A percentile compares a stretch with the other conserved stretches of the same genome.
Conservation (phyloP, 2,797 vertebrate genomes). For the Columba guinea region DNA sequence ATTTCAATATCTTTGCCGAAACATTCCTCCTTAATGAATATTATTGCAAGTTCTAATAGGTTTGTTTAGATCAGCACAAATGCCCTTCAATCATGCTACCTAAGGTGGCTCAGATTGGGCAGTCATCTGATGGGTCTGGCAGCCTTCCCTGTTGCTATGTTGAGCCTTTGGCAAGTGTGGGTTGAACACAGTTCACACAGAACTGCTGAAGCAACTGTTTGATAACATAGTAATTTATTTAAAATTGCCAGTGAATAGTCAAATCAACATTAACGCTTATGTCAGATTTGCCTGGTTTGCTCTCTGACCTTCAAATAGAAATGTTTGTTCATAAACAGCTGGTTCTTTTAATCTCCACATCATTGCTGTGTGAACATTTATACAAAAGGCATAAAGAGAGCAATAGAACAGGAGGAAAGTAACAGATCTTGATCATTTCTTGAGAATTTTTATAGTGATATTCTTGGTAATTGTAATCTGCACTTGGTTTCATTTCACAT, state of each 20-base stretch:
- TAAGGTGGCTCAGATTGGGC: background rate
- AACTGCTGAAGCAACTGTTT: conserved; percentile 10
- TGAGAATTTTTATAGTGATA: background rate
- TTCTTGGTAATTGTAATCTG: background rate
- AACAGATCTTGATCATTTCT: background rate
- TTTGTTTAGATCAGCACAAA: conserved; percentile 32
- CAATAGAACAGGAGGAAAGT: background rate
- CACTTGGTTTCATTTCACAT: conserved; percentile 14
- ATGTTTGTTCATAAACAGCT: conserved; percentile 26
- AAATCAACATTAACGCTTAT: background rate
- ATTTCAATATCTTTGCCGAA: conserved; percentile 13
- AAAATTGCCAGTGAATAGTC: background rate
- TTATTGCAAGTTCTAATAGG: conserved; percentile 16
- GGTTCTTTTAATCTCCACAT: conserved; percentile 5
- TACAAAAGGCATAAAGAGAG: conserved; percentile 13
- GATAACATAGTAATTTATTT: background rate
- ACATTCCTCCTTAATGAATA: conserved; percentile 14
- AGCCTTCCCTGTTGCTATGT: background rate
- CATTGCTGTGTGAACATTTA: background rate
- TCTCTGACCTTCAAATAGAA: conserved; percentile 25
- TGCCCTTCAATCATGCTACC: background rate
- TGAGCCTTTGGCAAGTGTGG: background rate
- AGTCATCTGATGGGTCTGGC: background rate
- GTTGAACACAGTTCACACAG: background rate
- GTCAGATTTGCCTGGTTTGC: background rate